A percentile compares a stretch with the other conserved stretches of the same genome.
phyloP scores from a whole-genome alignment of 2,113 vertebrate genomes.

The Polypterus senegalus region DNA sequence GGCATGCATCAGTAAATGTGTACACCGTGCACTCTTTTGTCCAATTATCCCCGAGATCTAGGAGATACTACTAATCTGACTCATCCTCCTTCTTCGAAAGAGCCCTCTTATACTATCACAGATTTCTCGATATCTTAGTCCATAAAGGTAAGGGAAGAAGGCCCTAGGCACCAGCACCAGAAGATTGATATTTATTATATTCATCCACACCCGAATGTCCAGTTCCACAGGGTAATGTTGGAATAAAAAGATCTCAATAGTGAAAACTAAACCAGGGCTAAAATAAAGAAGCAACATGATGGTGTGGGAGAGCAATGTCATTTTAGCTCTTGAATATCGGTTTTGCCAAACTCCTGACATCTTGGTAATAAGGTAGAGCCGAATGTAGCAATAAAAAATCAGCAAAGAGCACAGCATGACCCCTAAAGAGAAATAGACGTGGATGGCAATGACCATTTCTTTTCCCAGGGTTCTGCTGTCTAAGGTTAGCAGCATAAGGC shows the following conservation, averaged over 20 bases:
- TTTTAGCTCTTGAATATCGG: conserved; percentile 54
- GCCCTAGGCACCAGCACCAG: conserved; percentile 52
- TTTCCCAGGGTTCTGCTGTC: conserved; percentile 13
- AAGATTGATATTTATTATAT: conserved; percentile 44
- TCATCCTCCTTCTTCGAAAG: conserved; percentile 28
- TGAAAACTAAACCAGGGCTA: conserved; percentile 46
- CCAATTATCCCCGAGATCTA: not conserved
- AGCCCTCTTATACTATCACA: conserved; percentile 33
- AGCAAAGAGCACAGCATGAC: conserved; percentile 38
- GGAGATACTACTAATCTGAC: conserved; percentile 5
- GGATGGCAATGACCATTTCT: conserved; percentile 18
- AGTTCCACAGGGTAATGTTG: conserved; percentile 9
- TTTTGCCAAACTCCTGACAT: conserved; percentile 52
- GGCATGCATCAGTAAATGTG: not conserved
- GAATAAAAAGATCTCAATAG: conserved; percentile 40
- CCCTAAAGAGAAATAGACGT: conserved; percentile 36
- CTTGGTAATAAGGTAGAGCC: conserved; percentile 52
- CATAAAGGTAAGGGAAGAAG: conserved; percentile 52
- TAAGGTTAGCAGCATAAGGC: conserved; percentile 41
- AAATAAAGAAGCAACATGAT: conserved; percentile 53
- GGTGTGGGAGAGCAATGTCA: conserved; percentile 52
- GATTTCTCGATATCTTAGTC: conserved; percentile 54
- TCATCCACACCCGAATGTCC: conserved; percentile 41
- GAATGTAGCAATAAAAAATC: conserved; percentile 56
- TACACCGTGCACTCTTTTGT: not conserved